A percentile compares a stretch with the other conserved stretches of the same genome.
phyloP scores from a whole-genome alignment of 2,888 invertebrate species.

The Plutella xylostella region DNA sequence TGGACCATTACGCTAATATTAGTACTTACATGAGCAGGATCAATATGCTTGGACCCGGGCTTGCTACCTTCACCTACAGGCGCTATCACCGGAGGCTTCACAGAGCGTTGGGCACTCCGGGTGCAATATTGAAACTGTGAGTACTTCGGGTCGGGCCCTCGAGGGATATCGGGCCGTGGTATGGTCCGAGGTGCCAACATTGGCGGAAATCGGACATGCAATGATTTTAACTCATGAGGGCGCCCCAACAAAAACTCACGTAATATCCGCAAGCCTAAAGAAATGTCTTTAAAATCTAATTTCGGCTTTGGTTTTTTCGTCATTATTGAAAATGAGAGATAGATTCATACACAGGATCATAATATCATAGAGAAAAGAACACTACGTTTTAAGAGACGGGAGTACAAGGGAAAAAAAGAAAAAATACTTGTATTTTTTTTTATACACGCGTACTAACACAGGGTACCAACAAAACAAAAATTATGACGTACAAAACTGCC shows the following conservation, averaged over 20 bases:
- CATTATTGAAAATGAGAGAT: constrained; percentile 10
- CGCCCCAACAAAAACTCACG: constrained; percentile 45
- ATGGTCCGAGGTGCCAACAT: constrained; percentile 36
- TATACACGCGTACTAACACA: too few species aligned
- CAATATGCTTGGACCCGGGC: too few species aligned
- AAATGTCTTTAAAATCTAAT: constrained; percentile 38
- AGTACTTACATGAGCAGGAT: too few species aligned
- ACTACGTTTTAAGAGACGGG: too few species aligned
- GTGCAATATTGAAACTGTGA: constrained; percentile 27
- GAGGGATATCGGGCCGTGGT: constrained; percentile 41
- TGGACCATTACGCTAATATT: too few species aligned
- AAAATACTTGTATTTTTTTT: too few species aligned
- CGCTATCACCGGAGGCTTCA: constrained; percentile 47
- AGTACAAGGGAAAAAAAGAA: too few species aligned
- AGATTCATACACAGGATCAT: not conserved
- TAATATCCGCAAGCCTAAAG: constrained; percentile 28
- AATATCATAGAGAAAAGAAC: too few species aligned
- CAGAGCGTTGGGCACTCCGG: constrained; percentile 33
- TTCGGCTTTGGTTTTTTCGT: constrained; percentile 12
- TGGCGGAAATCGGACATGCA: constrained; percentile 40
- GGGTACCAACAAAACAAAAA: too few species aligned
- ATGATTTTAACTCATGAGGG: constrained; percentile 30
- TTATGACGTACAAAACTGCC: too few species aligned
- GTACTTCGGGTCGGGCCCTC: constrained; percentile 40
- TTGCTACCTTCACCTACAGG: constrained; percentile 40